phyloP scores from a whole-genome alignment of 2,888 invertebrate species.

The Panopea generosa region DNA sequence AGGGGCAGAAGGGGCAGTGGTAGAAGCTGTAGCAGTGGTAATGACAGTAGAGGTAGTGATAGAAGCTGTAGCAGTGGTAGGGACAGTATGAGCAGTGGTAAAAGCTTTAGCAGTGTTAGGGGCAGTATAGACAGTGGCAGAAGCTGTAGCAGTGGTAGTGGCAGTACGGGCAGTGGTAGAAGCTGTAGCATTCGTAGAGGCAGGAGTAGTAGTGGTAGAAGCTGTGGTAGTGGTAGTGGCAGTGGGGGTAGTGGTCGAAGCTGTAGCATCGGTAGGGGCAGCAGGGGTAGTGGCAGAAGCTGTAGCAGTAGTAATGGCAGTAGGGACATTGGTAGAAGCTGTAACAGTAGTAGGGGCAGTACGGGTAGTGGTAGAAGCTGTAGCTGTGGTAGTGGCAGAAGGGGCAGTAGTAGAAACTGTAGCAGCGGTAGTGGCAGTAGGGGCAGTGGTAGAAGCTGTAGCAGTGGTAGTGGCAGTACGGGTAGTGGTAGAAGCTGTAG shows the following conservation, averaged over 20 bases:
- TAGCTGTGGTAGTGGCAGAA: neutral
- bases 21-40: constrained; percentile 2
- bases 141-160: neutral
- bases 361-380: neutral
- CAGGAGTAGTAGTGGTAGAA: neutral
- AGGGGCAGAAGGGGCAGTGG: neutral
- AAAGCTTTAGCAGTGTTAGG: neutral
- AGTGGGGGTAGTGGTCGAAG: neutral
- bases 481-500: neutral
- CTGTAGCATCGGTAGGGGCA: neutral
- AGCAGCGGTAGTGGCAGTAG: constrained; percentile 1
- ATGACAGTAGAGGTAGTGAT: constrained; percentile 1
- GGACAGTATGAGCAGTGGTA: neutral
- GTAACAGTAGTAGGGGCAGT: neutral
- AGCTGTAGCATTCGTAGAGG: neutral
- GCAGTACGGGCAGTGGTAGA: no score
- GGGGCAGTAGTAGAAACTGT: neutral
- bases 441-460: neutral
- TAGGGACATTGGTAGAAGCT: neutral
- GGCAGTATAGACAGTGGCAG: neutral
- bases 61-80: neutral
- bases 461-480: neutral
- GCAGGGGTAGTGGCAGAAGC: neutral
- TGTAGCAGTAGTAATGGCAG: neutral
- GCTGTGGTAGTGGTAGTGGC: no score